phyloP scores from a whole-genome alignment of 1,140 invertebrate genomes.

The Eurosta solidaginis region DNA sequence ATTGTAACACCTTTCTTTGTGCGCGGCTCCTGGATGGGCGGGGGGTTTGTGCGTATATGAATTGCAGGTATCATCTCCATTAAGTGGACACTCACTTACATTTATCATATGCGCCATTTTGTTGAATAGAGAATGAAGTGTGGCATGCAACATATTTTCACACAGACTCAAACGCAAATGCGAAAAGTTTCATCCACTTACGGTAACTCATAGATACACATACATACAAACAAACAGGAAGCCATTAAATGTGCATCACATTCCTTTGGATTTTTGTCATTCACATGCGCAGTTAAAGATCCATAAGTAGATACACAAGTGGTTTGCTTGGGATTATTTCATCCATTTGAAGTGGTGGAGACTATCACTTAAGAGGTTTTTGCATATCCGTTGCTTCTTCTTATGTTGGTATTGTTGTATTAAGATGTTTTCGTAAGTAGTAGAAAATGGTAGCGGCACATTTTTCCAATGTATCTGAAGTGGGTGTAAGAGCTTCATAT shows the following conservation, averaged over 20 bases:
- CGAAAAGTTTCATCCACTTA: neutral
- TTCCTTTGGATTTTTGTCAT: neutral
- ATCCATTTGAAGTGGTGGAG: conserved; percentile 16
- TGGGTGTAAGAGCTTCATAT: no score
- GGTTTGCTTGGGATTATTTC: no score
- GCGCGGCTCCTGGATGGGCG: neutral
- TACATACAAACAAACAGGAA: no score
- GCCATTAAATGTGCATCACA: conserved; percentile 26
- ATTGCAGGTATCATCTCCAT: neutral
- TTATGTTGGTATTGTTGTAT: no score
- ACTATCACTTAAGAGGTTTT: neutral
- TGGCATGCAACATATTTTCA: neutral
- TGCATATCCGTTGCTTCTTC: neutral
- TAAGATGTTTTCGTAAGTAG: no score
- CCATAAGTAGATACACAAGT: neutral
- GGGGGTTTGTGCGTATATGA: neutral
- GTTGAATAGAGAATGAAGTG: neutral
- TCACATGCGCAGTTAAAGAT: conserved; percentile 9
- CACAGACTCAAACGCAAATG: neutral
- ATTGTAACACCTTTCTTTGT: neutral
- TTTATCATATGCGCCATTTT: conserved; percentile 23
- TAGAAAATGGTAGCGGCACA: no score
- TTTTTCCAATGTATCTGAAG: no score
- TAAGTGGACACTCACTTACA: conserved; percentile 7
- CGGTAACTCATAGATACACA: neutral